phyloP scores from a whole-genome alignment of 2,888 invertebrate species.

The Girardia tigrina region DNA sequence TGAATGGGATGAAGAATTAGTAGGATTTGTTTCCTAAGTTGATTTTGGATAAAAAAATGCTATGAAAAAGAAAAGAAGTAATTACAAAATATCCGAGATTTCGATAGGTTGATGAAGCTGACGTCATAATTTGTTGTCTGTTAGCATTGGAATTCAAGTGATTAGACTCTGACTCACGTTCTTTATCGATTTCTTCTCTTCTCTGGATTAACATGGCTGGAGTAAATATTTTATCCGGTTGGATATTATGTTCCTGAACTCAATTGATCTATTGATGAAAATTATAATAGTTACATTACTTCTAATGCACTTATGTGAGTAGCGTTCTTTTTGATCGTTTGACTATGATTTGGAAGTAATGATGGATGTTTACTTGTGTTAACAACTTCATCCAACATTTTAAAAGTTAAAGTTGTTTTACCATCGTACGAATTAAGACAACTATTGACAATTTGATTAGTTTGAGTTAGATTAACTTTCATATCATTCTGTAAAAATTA shows the following conservation, averaged over 20 bases:
- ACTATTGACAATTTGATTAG: slow-evolving; percentile 8
- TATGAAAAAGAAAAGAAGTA: not conserved
- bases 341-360: not conserved
- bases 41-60: too few relatives aligned
- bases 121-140: not conserved
- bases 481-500: not conserved
- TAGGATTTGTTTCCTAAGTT: not conserved
- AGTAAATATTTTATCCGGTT: not conserved
- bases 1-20: not conserved
- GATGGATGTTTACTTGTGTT: slow-evolving; percentile 3
- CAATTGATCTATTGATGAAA: not conserved
- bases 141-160: too few relatives aligned
- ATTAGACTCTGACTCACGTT: not conserved
- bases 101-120: not conserved
- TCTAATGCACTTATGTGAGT: not conserved
- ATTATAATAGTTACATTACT: not conserved
- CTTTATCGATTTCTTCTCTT: slow-evolving; percentile 9
- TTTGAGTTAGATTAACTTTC: not conserved
- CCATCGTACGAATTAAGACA: slow-evolving; percentile 11
- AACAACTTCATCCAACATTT: slow-evolving; percentile 6
- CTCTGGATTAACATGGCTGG: not conserved
- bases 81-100: not conserved
- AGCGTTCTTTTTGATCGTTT: not conserved
- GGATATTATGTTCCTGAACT: not conserved
- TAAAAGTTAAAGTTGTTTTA: slow-evolving; percentile 8